A percentile compares a stretch with the other conserved stretches of the same genome.
These are phyloP conservation scores for Poecilia velifera DNA, from an alignment of 2,797 vertebrate species.

Conservation along the genomic window DNA sequence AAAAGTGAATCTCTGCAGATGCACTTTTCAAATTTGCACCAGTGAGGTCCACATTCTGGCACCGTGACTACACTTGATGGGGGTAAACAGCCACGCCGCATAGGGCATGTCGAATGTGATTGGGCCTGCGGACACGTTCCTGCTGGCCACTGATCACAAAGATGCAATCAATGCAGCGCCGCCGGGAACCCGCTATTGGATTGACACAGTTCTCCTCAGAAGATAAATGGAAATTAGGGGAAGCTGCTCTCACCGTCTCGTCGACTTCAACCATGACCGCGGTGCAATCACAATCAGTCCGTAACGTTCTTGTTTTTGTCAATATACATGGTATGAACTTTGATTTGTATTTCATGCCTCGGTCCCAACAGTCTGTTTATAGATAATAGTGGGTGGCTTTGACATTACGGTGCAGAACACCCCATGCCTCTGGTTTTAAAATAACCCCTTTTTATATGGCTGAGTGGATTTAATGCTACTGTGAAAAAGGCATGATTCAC, in stretches of 20 bases:
- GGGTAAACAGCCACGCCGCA: constrained; percentile 57
- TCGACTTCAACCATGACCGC: constrained; percentile 34
- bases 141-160: constrained; percentile 69
- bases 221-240: constrained; percentile 69
- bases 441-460: constrained; percentile 59
- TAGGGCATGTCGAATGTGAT: constrained; percentile 64
- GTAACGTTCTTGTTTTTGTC: constrained; percentile 62
- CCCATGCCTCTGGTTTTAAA: constrained; percentile 61
- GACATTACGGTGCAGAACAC: constrained; percentile 64
- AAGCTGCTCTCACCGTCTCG: constrained; percentile 44
- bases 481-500: constrained; percentile 68
- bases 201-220: constrained; percentile 73
- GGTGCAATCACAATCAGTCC: constrained; percentile 54
- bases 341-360: constrained; percentile 73
- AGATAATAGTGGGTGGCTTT: constrained; percentile 70
- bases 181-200: constrained; percentile 70
- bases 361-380: constrained; percentile 62
- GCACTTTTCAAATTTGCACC: constrained; percentile 32
- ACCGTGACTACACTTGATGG: constrained; percentile 56
- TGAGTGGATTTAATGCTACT: constrained; percentile 65
- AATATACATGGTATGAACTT: constrained; percentile 66
- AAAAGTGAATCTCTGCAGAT: constrained; percentile 40
- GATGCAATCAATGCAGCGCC: constrained; percentile 72
- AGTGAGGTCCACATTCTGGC: constrained; percentile 56
- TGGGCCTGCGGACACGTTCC: constrained; percentile 52